Conservation (phyloP, 2,113 vertebrate genomes). For the Triplophysa siluroides region DNA sequence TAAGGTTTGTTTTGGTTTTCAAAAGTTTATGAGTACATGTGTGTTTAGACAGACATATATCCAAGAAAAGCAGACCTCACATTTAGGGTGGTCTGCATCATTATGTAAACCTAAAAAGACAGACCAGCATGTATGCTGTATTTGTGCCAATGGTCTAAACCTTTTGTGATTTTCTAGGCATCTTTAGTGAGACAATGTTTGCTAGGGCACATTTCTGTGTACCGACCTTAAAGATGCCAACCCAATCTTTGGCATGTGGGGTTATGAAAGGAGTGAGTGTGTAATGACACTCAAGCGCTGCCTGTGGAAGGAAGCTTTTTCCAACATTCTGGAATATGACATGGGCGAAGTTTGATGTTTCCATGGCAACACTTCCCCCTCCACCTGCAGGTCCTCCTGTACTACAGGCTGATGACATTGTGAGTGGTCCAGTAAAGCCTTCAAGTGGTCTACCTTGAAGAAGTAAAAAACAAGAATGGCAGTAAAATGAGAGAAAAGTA, state of each 20-base stretch:
- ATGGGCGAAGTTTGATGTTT: constrained; percentile 96
- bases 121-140: not conserved
- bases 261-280: constrained; percentile 90
- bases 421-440: constrained; percentile 43
- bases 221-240: constrained; percentile 98
- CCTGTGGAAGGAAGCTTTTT: constrained; percentile 94
- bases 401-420: constrained; percentile 83
- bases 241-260: constrained; percentile 96
- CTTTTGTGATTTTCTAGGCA: not conserved
- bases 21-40: not conserved
- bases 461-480: not conserved
- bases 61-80: not conserved
- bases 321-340: constrained; percentile 99
- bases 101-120: not conserved
- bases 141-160: not conserved
- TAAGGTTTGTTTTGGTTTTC: not conserved
- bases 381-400: constrained; percentile 74
- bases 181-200: not conserved
- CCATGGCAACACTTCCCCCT: constrained; percentile 78
- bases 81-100: not conserved
- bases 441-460: constrained; percentile 53
- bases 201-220: not conserved
- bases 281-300: constrained; percentile 91
- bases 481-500: constrained; percentile 4
- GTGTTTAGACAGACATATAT: not conserved